Conservation (phyloP, 2,113 vertebrate species). For the Anhinga anhinga region DNA sequence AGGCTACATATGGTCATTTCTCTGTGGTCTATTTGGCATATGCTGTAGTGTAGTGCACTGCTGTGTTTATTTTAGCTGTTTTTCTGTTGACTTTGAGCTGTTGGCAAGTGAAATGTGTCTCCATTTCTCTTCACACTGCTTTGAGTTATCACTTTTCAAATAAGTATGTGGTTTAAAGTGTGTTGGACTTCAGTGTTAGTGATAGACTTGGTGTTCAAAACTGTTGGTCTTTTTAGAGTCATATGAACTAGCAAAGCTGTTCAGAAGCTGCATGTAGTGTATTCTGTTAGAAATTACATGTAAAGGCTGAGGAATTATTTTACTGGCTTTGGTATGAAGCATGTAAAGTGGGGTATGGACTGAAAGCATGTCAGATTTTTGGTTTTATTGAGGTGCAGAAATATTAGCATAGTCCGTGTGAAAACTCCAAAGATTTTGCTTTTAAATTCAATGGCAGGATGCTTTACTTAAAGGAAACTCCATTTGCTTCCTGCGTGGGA, state of each 20-base stretch:
- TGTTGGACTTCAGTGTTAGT: background rate
- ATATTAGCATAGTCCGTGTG: conserved; percentile 58
- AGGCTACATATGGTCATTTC: background rate
- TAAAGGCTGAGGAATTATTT: background rate
- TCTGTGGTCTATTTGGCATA: background rate
- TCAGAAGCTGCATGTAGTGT: background rate
- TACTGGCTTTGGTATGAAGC: background rate
- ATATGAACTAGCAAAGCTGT: background rate
- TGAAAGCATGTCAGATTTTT: conserved; percentile 71
- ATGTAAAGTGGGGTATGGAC: conserved; percentile 2
- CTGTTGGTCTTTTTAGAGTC: background rate
- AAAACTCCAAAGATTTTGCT: conserved; percentile 68
- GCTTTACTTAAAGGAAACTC: conserved; percentile 14
- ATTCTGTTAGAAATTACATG: background rate
- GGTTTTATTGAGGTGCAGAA: conserved; percentile 75
- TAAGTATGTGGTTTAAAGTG: background rate
- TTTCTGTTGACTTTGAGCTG: background rate
- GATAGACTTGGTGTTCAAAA: background rate
- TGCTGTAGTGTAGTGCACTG: background rate
- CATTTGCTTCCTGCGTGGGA: conserved; percentile 23
- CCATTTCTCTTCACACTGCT: background rate
- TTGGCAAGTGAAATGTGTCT: background rate
- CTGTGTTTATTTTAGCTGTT: background rate
- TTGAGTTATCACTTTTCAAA: background rate
- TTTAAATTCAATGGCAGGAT: conserved; percentile 67